phyloP scores from a whole-genome alignment of 1,140 invertebrate species.

The Trachymyrmex cornetzi region DNA sequence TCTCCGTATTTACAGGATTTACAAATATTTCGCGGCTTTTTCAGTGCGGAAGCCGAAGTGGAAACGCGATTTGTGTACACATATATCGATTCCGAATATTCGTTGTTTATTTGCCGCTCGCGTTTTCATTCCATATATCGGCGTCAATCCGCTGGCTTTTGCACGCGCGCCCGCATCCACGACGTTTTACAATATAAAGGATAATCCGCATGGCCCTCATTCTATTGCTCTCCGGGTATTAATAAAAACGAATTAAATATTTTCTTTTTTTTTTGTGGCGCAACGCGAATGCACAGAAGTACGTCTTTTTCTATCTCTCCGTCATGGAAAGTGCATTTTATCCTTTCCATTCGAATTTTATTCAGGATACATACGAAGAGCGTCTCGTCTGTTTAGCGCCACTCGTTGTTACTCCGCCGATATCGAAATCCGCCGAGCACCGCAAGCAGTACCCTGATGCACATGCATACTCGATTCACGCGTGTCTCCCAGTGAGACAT shows the following conservation, averaged over 20 bases:
- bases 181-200: slow-evolving; percentile 26
- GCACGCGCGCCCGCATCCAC: not conserved
- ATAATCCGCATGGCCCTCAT: slow-evolving; percentile 21
- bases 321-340: too few species aligned
- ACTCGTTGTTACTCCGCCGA: not conserved
- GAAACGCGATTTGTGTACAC: slow-evolving; percentile 39
- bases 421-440: not conserved
- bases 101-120: slow-evolving; percentile 53
- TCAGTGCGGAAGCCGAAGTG: not conserved
- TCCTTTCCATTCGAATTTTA: slow-evolving; percentile 7
- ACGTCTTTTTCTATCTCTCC: not conserved
- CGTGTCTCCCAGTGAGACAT: not conserved
- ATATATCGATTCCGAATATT: slow-evolving; percentile 27
- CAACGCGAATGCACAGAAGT: not conserved
- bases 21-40: slow-evolving; percentile 31
- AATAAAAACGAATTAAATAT: slow-evolving; percentile 31
- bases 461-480: not conserved
- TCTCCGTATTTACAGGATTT: slow-evolving; percentile 32
- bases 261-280: not conserved
- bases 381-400: not conserved
- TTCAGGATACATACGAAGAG: not conserved
- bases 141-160: slow-evolving; percentile 26
- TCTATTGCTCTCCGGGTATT: not conserved
- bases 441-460: not conserved
- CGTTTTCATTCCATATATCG: slow-evolving; percentile 24